These are phyloP conservation scores for Accipiter cooperii DNA, from an alignment of 2,113 vertebrate genomes.

Conservation along the genomic window DNA sequence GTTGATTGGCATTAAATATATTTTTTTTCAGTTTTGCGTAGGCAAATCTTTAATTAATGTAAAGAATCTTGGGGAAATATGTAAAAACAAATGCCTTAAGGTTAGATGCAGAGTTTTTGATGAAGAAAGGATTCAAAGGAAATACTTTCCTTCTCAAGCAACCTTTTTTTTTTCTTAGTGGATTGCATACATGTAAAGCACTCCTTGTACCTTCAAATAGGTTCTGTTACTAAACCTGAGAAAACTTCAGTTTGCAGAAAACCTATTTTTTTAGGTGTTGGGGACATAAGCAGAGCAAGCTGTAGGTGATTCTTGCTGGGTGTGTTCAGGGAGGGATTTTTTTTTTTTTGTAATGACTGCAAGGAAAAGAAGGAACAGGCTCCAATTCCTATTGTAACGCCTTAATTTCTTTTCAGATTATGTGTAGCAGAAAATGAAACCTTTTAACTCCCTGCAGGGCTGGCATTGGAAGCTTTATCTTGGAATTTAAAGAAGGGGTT, in stretches of 20 bases:
- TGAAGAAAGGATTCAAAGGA: neutral
- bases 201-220: neutral
- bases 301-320: neutral
- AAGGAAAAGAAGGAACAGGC: neutral
- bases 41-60: neutral
- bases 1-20: neutral
- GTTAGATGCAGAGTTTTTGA: neutral
- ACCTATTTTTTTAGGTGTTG: neutral
- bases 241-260: neutral
- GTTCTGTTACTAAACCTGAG: neutral
- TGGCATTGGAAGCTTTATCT: neutral
- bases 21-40: neutral
- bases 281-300: neutral
- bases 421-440: neutral
- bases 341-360: neutral
- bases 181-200: neutral
- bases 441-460: neutral
- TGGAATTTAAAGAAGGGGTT: neutral
- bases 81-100: neutral
- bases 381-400: neutral
- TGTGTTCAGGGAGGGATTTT: neutral
- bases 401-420: neutral
- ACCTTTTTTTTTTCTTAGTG: neutral
- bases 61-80: neutral
- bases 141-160: neutral